A percentile compares a stretch with the other conserved stretches of the same genome.
Conservation (phyloP, 2,888 invertebrate genomes). For the Exephanes ischioxanthus region DNA sequence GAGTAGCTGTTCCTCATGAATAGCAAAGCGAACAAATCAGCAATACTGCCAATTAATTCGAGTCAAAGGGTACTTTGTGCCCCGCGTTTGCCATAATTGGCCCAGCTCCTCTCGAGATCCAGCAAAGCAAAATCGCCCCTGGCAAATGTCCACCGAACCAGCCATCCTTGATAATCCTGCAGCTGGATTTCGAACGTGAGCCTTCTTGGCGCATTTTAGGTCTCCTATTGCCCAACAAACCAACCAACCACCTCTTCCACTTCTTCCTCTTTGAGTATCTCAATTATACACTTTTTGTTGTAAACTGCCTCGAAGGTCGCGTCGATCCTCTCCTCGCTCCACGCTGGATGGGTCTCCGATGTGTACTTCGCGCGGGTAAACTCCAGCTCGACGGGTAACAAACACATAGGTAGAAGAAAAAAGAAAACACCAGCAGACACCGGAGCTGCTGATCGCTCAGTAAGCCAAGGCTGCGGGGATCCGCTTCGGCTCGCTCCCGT, state of each 20-base stretch:
- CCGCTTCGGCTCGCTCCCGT: constrained; percentile 39
- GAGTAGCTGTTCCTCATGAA: neutral
- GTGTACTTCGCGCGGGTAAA: neutral
- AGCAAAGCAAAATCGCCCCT: constrained; percentile 36
- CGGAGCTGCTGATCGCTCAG: constrained; percentile 55
- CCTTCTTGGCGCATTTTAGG: neutral
- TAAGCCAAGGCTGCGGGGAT: constrained; percentile 68
- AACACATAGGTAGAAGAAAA: constrained; percentile 27
- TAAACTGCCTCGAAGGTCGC: neutral
- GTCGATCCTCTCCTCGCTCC: constrained; percentile 35
- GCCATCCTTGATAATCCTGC: constrained; percentile 30
- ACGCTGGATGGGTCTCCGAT: neutral
- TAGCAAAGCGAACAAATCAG: neutral
- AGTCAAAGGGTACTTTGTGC: neutral
- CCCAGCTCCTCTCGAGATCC: neutral
- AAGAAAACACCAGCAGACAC: constrained; percentile 22
- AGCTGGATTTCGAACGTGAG: neutral
- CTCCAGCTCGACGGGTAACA: constrained; percentile 20
- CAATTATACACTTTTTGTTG: neutral
- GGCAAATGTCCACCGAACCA: constrained; percentile 61
- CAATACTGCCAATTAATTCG: neutral
- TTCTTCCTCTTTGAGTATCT: constrained; percentile 10
- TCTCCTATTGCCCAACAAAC: neutral
- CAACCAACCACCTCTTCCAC: constrained; percentile 21
- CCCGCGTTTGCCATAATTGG: neutral